Evolutionary conservation across 1,140 invertebrate genomes (phyloP), one percentile per base, ranked within the genome.

Genomic region (Bombus huntii): DNA sequence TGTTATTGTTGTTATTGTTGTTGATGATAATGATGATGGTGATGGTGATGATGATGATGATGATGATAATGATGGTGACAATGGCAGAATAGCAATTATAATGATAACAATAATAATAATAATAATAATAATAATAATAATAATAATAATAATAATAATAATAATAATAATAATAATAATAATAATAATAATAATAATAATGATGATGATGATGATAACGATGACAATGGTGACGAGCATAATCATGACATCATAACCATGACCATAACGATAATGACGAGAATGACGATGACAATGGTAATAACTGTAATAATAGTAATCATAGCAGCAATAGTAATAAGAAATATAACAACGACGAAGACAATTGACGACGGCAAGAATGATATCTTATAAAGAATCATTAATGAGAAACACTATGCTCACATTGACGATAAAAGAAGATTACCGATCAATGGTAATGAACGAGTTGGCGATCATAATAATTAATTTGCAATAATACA

Each of bases 401-500:
- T 78, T 37, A 76, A 76, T 68, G 70, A 82, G 79, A 89, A 68
- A 59, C 74, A 37, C 9, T 22, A 39, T 66, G 68, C 81, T 71
- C 62, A 81, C 66, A 85, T n/a, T 79, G 84, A 90, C 77, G 66
- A 73, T 25, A 62, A 75, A 74, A 42, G 57, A 77, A 34, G 37
- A 80, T 66, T 76, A 83, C 34, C 76, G 42, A 70, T 80, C 39
- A 72, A 80, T 65, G 77, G n/a, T 25, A 80, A 85, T 57, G 77
- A 80, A 85, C 77, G 77, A 78, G 68, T 81, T 76, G 68, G 82
- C 59, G 74, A 82, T 80, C 39, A 34, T 81, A 75, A 65, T 90
- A 87, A 85, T 87, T 78, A 83, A 91, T 88, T 81, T 86, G 88
- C 81, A 92, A 87, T 85, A 90, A 87, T 89, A 90, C 86, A 90